Base-by-base conservation (phyloP, 2,888 invertebrate species). In the Latrodectus elegans region DNA sequence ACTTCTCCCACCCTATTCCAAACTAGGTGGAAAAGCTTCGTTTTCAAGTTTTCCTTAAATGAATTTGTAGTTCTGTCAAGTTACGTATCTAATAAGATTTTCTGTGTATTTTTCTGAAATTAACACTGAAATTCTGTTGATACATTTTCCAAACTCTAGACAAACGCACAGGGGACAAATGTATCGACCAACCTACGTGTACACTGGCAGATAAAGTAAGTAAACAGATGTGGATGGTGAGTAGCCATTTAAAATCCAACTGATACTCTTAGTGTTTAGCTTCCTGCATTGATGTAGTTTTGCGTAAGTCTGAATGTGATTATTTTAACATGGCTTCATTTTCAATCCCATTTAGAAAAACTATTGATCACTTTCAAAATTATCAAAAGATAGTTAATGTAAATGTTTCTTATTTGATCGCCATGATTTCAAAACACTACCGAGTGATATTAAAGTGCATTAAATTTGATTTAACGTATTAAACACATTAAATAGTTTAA, bases 101-200 rank as follows among this genome's bases (percentile, higher is more conserved):
- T 86, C 73, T 81, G 72, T 55, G 38, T 77, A 73, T 76, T 85
- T 71, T 81, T 77, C 60, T 77, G 72, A 81, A 70, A 15, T 67
- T 72, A 77, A 53, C 68, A 77, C 17, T 68, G 52, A 68, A 76
- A 52, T 72, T 55, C 55, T 17, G 65, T 79, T 49, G 53, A 71
- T 70, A 67, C 53, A 72, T 86, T 76, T 78, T 81, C 76, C 55
- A 60, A 77, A 72, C 76, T 55, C 70, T 12, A 71, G 38, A n/a
- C 26, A 72, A 77, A 76, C 67, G 55, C 67, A 71, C 67, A 71
- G 71, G 67, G 72, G 72, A 81, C 77, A 77, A 86, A 88, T 88
- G 87, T 88, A 82, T 88, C 87, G 87, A 88, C 87, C 87, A 88
- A 88, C 78, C 82, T 88, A 88, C 87, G 87, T 88, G 87, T 88